These are phyloP conservation scores for Pecten maximus DNA, from an alignment of 2,888 invertebrate species.

Conservation along the genomic window DNA sequence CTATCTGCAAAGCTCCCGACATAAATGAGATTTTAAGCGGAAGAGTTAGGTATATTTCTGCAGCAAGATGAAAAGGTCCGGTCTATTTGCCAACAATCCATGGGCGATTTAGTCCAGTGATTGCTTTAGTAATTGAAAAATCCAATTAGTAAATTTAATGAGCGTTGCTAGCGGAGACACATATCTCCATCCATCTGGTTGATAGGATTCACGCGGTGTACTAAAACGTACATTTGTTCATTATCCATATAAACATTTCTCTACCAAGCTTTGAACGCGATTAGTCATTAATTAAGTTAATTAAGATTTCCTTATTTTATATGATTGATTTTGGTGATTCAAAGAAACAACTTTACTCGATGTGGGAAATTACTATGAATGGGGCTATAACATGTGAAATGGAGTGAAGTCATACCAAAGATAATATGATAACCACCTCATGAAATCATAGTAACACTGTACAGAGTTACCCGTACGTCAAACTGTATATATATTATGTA, in stretches of 20 bases:
- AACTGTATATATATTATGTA: not conserved
- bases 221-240: not conserved
- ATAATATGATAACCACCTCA: too few species aligned
- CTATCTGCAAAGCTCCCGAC: not conserved
- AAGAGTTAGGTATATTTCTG: not conserved
- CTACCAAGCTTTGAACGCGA: not conserved
- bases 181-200: not conserved
- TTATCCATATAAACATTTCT: not conserved
- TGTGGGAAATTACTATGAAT: too few species aligned
- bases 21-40: not conserved
- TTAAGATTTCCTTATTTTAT: not conserved
- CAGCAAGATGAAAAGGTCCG: not conserved
- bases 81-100: conserved; percentile 5
- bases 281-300: not conserved
- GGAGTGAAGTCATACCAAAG: too few species aligned
- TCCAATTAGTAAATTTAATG: conserved; percentile 29
- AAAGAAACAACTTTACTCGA: too few species aligned
- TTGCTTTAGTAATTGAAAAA: conserved; percentile 23
- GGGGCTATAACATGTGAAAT: too few species aligned
- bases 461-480: too few species aligned
- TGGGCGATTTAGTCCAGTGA: not conserved
- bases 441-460: too few species aligned
- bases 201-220: not conserved
- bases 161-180: not conserved
- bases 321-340: not conserved